Evolutionary conservation across 2,888 invertebrate species (phyloP), one percentile per base, ranked within the genome.

Genomic region (Prosapia bicincta): DNA sequence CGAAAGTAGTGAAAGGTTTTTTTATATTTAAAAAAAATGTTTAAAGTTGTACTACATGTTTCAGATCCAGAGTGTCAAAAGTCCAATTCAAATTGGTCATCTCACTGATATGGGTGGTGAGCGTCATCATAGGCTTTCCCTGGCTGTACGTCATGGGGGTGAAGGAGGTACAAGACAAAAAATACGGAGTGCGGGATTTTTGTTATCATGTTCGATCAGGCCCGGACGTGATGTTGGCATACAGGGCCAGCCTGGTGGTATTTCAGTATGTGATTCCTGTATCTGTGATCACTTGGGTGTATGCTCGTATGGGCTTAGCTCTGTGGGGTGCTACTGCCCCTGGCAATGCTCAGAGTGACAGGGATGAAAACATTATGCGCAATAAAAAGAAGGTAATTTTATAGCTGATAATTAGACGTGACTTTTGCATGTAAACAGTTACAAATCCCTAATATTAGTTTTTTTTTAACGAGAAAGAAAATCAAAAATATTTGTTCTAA

Each of bases 241-340:
- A 90, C 83, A 85, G 88, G 78, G 85, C 88, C 66, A 81, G 89
- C 7, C 83, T 90, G 78, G 89, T 89, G 76, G 85, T 89, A 82
- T 86, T 89, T 10, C 88, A 84, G 79, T 90, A 89, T 81, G 84
- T 89, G 74, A 83, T 88, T 5, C 89, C 89, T 0, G 83, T 89
- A 77, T 79, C 86, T 66, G 85, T 89, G 71, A 88, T 90, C 73
- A 85, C 86, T 72, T 86, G 84, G 77, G 88, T 88, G 7, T 90
- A 90, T 82, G 84, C 85, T 26, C 83, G 87, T 69, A 88, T 89
- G 80, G 88, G 86, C 0, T 83, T 85, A 75, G 85, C 86, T 38
- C 84, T 89, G 26, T 88, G 88, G 87, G 85, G 86, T n/a, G 83
- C 86, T 3, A 84, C 84, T 68, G 84, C 85, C 0, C 88, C 88